Base-by-base conservation (phyloP, 2,888 invertebrate genomes). In the Philereme vetulata region DNA sequence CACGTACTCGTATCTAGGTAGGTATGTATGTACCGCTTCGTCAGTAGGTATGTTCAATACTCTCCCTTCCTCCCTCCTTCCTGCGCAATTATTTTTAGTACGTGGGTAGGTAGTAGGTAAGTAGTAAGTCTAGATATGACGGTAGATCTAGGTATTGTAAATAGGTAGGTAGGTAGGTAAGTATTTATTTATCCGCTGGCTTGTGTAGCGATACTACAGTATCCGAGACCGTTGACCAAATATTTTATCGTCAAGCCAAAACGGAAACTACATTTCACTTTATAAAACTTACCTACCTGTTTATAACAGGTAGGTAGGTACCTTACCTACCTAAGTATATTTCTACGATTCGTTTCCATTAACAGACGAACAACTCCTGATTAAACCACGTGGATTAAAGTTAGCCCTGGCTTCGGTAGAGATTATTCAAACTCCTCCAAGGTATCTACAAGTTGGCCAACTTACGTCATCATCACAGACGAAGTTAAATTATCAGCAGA, bases 401-500 rank as follows among this genome's bases (percentile, higher is more conserved):
- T 58, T 62, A 49, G 62, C 49, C 38, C 48, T 40, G 43, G 44
- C 56, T 58, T 50, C 50, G 33, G 53, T 53, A 61, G 40, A 62
- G 62, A 62, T 62, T 62, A 62, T 54, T 62, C 62, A 62, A 62
- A 54, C 62, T 54, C 46, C 53, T 53, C 33, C 40, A 51, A 55
- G 48, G 58, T 58, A 21, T 21, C 21, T 21, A 62, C 54, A 51
- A 58, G 62, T 61, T 57, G 45, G 56, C 46, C 43, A 62, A 62
- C 44, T 62, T 58, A 45, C 58, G 54, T 58, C 58, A 54, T 62
- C 58, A 54, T 62, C 62, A 62, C 58, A 62, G 62, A 55, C 62
- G 48, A 62, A 62, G 57, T 58, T 62, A 62, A 58, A 58, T 62
- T 62, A 62, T 62, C 62, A 62, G 55, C 62, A 50, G 48, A 58